These are phyloP conservation scores for Tetramorium alpestre DNA, from an alignment of 1,140 invertebrate genomes.

Conservation along the genomic window DNA sequence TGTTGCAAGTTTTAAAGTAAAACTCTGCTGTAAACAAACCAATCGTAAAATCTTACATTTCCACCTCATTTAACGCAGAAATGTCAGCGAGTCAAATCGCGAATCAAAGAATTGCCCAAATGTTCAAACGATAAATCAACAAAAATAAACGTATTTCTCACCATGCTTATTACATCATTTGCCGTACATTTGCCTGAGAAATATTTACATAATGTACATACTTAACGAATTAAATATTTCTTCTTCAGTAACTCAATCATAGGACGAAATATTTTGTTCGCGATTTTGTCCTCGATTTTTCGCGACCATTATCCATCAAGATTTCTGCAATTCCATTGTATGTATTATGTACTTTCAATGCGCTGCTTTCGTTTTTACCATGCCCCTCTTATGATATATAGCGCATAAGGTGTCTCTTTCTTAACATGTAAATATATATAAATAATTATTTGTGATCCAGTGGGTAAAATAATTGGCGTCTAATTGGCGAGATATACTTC, in stretches of 20 bases:
- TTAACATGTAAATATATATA: slow-evolving; percentile 53
- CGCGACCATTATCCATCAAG: background rate
- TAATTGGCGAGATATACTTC: slow-evolving; percentile 48
- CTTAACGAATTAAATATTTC: background rate
- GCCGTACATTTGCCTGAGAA: background rate
- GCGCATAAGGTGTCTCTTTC: background rate
- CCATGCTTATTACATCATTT: background rate
- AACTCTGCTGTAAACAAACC: background rate
- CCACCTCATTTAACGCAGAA: background rate
- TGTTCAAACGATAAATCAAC: slow-evolving; percentile 13
- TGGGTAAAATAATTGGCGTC: slow-evolving; percentile 56
- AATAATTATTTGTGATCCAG: slow-evolving; percentile 39
- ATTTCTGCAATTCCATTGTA: background rate
- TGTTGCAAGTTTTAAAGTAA: background rate
- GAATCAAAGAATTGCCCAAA: slow-evolving; percentile 2
- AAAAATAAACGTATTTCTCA: background rate
- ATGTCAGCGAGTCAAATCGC: background rate
- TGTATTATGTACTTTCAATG: slow-evolving; percentile 53
- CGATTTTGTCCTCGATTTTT: slow-evolving; percentile 2
- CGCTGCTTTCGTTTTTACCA: slow-evolving; percentile 5
- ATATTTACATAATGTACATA: slow-evolving; percentile 20
- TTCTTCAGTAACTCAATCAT: background rate
- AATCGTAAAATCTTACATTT: background rate
- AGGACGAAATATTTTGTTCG: background rate
- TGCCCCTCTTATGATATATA: slow-evolving; percentile 15